Evolutionary conservation across 2,797 vertebrate genomes (phyloP).

Genomic region (Amphiprion clarkii): DNA sequence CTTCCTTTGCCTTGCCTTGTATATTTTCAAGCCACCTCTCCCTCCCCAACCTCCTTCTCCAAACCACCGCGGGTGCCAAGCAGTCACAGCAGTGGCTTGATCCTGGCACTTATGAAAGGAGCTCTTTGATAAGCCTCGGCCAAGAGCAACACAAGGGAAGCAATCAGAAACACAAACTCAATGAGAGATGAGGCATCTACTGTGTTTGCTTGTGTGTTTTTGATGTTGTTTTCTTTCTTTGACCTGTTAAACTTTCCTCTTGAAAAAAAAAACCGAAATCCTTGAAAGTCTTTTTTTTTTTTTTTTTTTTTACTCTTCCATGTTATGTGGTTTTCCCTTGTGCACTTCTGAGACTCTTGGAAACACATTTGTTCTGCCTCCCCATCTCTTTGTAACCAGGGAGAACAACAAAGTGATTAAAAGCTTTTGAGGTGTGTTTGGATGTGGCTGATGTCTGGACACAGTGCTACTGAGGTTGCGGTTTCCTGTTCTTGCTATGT

Average conservation of each 20-base stretch:
- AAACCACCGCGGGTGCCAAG: slow-evolving; percentile 78
- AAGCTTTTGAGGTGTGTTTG: slow-evolving; percentile 73
- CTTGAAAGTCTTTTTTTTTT: slow-evolving; percentile 55
- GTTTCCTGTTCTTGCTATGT: slow-evolving; percentile 61
- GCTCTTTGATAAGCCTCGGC: slow-evolving; percentile 82
- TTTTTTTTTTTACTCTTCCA: slow-evolving; percentile 24
- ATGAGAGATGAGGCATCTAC: slow-evolving; percentile 74
- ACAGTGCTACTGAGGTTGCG: slow-evolving; percentile 33
- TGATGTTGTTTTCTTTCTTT: slow-evolving; percentile 76
- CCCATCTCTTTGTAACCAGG: slow-evolving; percentile 74
- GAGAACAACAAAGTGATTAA: slow-evolving; percentile 81
- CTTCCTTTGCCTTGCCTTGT: slow-evolving; percentile 72
- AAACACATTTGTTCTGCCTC: slow-evolving; percentile 69
- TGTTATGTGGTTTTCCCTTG: slow-evolving; percentile 72
- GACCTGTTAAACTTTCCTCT: slow-evolving; percentile 79
- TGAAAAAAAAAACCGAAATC: slow-evolving; percentile 50
- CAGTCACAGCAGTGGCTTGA: slow-evolving; percentile 82
- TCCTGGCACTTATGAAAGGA: slow-evolving; percentile 83
- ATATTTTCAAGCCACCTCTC: slow-evolving; percentile 53
- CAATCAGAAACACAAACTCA: slow-evolving; percentile 81
- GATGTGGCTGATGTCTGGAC: slow-evolving; percentile 66
- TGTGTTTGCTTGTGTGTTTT: slow-evolving; percentile 69
- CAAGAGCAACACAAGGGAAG: slow-evolving; percentile 82
- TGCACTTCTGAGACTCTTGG: slow-evolving; percentile 67
- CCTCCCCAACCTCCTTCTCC: slow-evolving; percentile 40